These are phyloP conservation scores for Cephalotes varians DNA, from an alignment of 2,888 invertebrate species.

Conservation along the genomic window DNA sequence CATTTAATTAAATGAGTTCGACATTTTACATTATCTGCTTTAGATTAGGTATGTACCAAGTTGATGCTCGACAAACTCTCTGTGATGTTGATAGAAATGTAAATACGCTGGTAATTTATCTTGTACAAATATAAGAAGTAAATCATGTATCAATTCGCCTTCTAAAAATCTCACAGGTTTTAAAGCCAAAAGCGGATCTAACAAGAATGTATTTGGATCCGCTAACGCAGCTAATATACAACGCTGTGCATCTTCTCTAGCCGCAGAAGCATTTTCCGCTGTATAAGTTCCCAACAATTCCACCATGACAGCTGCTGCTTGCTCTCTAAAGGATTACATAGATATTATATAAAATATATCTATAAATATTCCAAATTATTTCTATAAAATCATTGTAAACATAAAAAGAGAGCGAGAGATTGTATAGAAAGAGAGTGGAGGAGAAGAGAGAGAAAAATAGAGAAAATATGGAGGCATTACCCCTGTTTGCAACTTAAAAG, in stretches of 20 bases:
- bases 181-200: constrained; percentile 96
- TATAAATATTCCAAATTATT: constrained; percentile 26
- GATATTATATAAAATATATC: constrained; percentile 46
- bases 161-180: constrained; percentile 98
- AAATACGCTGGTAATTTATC: constrained; percentile 97
- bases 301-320: constrained; percentile 98
- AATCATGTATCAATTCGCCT: constrained; percentile 97
- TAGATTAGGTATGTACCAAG: constrained; percentile 81
- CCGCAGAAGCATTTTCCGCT: constrained; percentile 98
- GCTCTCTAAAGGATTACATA: constrained; percentile 89
- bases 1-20: constrained; percentile 9
- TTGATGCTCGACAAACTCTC: constrained; percentile 93
- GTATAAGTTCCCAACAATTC: constrained; percentile 98
- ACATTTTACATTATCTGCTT: constrained; percentile 1
- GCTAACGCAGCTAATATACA: constrained; percentile 98
- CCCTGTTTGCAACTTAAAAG: constrained; percentile 94
- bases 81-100: constrained; percentile 96
- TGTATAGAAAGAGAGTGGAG: neutral
- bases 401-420: too few relatives aligned
- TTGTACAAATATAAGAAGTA: constrained; percentile 97
- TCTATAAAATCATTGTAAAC: too few relatives aligned
- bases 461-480: constrained; percentile 85
- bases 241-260: constrained; percentile 98
- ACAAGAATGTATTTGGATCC: constrained; percentile 97
- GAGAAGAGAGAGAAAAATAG: neutral